A percentile compares a stretch with the other conserved stretches of the same genome.
Evolutionary conservation across 2,113 vertebrate species (phyloP).

Genomic region (Reinhardtius hippoglossoides): DNA sequence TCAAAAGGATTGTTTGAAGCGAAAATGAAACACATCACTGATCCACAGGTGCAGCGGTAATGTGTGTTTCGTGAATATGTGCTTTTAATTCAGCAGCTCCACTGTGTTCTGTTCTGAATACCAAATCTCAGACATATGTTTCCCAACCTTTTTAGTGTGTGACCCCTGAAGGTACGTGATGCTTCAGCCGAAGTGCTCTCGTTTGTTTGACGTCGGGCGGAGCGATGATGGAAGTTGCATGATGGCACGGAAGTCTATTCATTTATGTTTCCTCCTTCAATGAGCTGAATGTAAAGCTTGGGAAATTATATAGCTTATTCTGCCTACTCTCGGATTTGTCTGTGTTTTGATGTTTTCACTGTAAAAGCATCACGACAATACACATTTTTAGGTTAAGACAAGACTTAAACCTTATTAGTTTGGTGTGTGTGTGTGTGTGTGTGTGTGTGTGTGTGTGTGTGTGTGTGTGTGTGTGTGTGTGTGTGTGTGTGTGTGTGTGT

Average conservation of each 20-base stretch:
- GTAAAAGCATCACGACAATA: neutral
- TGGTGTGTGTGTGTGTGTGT: neutral
- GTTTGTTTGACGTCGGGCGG: neutral
- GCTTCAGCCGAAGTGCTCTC: neutral
- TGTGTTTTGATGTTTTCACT: conserved; percentile 5
- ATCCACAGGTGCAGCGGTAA: neutral
- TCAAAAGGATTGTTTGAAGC: conserved; percentile 10
- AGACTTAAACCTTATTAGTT: neutral
- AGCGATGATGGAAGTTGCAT: too few species aligned
- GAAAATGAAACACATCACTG: neutral
- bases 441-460: neutral
- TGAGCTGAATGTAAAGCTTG: too few species aligned
- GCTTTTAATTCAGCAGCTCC: neutral
- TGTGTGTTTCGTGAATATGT: neutral
- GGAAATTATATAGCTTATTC: too few species aligned
- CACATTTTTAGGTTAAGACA: neutral
- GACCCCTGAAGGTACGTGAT: neutral
- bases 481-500: neutral
- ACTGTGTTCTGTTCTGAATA: too few species aligned
- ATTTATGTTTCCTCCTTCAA: neutral
- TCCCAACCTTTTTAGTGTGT: neutral
- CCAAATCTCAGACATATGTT: too few species aligned
- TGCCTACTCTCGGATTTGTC: neutral
- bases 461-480: conserved; percentile 6
- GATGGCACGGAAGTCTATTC: too few species aligned